phyloP scores from a whole-genome alignment of 2,113 vertebrate genomes.

The Arvicanthis niloticus region DNA sequence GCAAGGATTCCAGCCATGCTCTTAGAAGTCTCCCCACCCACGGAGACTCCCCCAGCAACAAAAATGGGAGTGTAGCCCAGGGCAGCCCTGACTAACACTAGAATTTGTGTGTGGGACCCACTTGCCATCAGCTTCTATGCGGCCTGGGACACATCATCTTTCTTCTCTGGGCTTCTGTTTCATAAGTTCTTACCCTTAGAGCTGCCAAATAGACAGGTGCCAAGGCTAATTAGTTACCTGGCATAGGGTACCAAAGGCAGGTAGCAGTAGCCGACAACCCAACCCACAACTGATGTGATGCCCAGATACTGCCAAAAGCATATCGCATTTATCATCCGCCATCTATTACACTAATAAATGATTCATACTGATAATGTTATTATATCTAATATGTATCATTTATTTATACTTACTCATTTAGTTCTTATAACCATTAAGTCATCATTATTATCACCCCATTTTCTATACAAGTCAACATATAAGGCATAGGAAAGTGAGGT shows the following conservation, averaged over 20 bases:
- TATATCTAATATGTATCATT: background rate
- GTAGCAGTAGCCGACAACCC: background rate
- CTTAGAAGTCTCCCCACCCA: background rate
- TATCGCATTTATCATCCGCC: background rate
- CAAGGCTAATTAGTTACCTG: background rate
- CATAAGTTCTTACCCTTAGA: background rate
- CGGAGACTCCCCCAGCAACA: background rate
- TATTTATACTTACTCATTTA: conserved; percentile 38
- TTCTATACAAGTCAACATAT: conserved; percentile 17
- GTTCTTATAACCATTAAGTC: conserved; percentile 13
- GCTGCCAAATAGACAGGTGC: background rate
- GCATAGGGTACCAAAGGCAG: background rate
- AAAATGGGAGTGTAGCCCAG: background rate
- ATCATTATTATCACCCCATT: background rate
- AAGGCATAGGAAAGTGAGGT: background rate
- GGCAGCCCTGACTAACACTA: fast-evolving
- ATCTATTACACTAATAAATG: background rate
- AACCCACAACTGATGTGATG: background rate
- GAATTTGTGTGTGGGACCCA: background rate
- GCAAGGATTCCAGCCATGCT: background rate
- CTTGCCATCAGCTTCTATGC: background rate
- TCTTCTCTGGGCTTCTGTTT: conserved; percentile 17
- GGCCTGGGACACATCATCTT: background rate
- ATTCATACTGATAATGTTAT: background rate
- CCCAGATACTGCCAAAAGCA: background rate